Conservation (phyloP, 64 coral and sea anemone species). For the Montipora foliosa region DNA sequence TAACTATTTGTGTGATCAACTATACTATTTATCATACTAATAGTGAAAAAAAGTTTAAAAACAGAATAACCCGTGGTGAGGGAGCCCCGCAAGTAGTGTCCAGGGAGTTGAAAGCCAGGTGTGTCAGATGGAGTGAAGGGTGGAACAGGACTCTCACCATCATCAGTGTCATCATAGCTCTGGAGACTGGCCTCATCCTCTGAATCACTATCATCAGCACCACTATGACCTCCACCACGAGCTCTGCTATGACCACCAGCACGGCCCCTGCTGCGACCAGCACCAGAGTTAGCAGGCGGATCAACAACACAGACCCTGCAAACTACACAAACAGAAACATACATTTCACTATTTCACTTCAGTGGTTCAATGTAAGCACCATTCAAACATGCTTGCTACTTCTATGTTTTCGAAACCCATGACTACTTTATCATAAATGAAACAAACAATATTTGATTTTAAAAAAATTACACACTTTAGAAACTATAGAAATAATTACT, state of each 20-base stretch:
- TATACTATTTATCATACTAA: background rate
- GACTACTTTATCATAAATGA: background rate
- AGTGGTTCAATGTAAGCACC: too few species aligned
- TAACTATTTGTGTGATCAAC: background rate
- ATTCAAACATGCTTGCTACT: background rate
- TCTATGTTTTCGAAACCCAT: background rate
- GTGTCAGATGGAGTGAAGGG: background rate
- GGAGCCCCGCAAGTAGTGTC: background rate
- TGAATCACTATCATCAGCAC: background rate
- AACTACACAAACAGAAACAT: constrained; percentile 17
- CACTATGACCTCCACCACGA: background rate
- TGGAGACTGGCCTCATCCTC: background rate
- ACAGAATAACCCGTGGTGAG: background rate
- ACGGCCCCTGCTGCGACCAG: background rate
- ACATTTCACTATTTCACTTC: background rate
- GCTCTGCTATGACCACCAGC: too few species aligned
- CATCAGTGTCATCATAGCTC: too few species aligned
- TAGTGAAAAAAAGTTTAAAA: constrained; percentile 9
- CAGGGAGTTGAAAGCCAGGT: background rate
- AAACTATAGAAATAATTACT: constrained; percentile 20
- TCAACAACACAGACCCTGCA: background rate
- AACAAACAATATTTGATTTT: constrained; percentile 11
- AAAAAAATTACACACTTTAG: background rate
- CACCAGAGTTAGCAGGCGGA: background rate
- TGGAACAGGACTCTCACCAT: background rate